Conservation (phyloP, 1,140 invertebrate species). For the Eupeodes corollae region DNA sequence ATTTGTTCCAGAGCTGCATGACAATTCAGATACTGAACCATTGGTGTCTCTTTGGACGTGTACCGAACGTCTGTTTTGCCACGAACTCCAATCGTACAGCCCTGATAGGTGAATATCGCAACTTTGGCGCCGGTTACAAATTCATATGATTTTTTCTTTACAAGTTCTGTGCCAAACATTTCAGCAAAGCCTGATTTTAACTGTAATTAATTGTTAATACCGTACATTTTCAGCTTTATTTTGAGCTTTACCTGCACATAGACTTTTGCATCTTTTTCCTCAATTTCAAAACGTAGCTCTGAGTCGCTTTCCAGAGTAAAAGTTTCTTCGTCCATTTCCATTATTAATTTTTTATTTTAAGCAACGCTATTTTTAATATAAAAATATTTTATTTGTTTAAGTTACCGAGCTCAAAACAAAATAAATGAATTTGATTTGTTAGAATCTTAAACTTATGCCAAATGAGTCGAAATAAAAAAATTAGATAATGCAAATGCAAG, state of each 20-base stretch:
- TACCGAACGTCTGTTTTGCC: slow-evolving; percentile 89
- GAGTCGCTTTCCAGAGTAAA: slow-evolving; percentile 79
- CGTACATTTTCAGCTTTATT: background rate
- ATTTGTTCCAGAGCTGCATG: slow-evolving; percentile 89
- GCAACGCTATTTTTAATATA: no score
- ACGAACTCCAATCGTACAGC: slow-evolving; percentile 70
- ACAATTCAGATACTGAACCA: slow-evolving; percentile 76
- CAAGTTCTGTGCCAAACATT: slow-evolving; percentile 93
- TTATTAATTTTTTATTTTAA: no score
- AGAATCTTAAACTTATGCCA: no score
- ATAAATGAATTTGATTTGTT: no score
- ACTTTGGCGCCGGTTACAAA: slow-evolving; percentile 87
- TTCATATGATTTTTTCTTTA: slow-evolving; percentile 84
- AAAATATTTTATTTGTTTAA: no score
- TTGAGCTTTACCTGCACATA: slow-evolving; percentile 55
- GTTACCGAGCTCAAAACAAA: no score
- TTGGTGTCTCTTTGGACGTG: slow-evolving; percentile 90
- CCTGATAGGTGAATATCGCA: slow-evolving; percentile 93
- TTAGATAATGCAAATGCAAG: no score
- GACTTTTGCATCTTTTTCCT: slow-evolving; percentile 76
- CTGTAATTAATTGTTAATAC: slow-evolving; percentile 37
- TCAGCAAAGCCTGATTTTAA: slow-evolving; percentile 81
- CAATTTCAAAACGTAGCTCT: slow-evolving; percentile 88
- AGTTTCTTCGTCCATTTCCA: slow-evolving; percentile 38
- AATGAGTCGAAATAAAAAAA: no score